These are phyloP conservation scores for Pachymerium ferrugineum DNA, from an alignment of 2,888 invertebrate species.

Conservation along the genomic window DNA sequence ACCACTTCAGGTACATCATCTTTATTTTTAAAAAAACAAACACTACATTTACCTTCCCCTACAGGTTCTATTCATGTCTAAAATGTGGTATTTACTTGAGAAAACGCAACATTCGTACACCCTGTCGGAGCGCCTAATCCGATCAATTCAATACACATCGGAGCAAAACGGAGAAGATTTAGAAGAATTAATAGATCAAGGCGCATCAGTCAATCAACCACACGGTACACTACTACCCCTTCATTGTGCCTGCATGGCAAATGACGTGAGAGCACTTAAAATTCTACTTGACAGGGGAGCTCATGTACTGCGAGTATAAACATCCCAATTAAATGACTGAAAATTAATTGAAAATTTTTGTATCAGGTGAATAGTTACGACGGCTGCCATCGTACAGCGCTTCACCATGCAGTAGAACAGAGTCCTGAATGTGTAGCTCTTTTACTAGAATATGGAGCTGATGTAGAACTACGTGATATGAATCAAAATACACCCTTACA, in stretches of 20 bases:
- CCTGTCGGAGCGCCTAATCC: slow-evolving; percentile 45
- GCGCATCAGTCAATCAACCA: slow-evolving; percentile 46
- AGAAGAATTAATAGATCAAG: slow-evolving; percentile 43
- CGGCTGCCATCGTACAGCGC: slow-evolving; percentile 45
- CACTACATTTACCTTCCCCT: no score
- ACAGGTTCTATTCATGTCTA: no score
- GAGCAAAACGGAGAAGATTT: slow-evolving; percentile 43
- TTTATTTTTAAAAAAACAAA: no score
- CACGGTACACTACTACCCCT: slow-evolving; percentile 47
- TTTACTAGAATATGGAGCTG: slow-evolving; percentile 43
- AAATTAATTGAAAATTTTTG: neutral
- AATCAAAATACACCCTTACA: slow-evolving; percentile 46
- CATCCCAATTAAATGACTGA: no score
- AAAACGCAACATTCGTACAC: slow-evolving; percentile 43
- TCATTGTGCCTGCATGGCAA: slow-evolving; percentile 47
- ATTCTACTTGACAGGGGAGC: slow-evolving; percentile 45
- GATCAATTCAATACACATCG: slow-evolving; percentile 41
- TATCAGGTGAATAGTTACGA: slow-evolving; percentile 45
- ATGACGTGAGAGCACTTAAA: slow-evolving; percentile 41
- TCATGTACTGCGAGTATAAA: no score
- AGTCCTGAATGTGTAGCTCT: slow-evolving; percentile 43
- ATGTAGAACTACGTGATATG: slow-evolving; percentile 42
- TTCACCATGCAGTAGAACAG: slow-evolving; percentile 47
- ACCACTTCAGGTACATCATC: no score
- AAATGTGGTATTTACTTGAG: slow-evolving; percentile 47